Evolutionary conservation across 2,888 invertebrate species (phyloP).

Genomic region (Ormyrus labotus): DNA sequence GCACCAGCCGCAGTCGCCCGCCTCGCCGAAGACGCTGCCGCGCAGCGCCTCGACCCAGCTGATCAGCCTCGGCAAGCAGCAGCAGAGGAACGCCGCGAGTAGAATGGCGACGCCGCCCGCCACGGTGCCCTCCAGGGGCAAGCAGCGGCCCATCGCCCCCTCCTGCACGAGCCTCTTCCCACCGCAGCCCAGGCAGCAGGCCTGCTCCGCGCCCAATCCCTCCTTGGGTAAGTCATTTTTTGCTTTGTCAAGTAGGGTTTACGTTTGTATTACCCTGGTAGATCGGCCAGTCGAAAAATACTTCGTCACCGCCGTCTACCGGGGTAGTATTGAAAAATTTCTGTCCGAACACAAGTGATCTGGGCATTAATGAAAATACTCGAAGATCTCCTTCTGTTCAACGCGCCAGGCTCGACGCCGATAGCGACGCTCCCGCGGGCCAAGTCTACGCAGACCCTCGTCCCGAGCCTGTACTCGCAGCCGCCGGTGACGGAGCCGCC

Average conservation of each 20-base stretch:
- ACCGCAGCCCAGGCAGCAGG: conserved; percentile 65
- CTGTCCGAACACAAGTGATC: too few species aligned
- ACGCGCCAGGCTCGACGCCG: conserved; percentile 65
- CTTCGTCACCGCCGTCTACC: too few species aligned
- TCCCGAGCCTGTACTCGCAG: conserved; percentile 63
- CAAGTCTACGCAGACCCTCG: conserved; percentile 73
- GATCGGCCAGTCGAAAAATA: too few species aligned
- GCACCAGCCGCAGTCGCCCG: conserved; percentile 68
- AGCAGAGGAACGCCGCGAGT: conserved; percentile 50
- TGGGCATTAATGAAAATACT: neutral
- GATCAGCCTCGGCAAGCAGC: conserved; percentile 64
- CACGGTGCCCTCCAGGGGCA: conserved; percentile 66
- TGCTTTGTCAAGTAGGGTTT: neutral
- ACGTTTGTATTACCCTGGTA: too few species aligned
- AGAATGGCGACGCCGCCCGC: conserved; percentile 68
- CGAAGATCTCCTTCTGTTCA: too few species aligned
- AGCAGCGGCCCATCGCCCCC: conserved; percentile 64
- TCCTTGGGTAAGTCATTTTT: conserved; percentile 61
- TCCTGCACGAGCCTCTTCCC: conserved; percentile 68
- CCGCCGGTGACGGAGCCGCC: conserved; percentile 57
- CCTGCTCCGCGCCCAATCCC: conserved; percentile 75
- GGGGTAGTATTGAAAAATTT: too few species aligned
- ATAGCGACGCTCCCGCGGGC: conserved; percentile 72
- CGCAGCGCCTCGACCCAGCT: conserved; percentile 76
- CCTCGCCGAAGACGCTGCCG: conserved; percentile 70